These are phyloP conservation scores for Epinephelus fuscoguttatus DNA, from an alignment of 2,113 vertebrate species.

Conservation along the genomic window DNA sequence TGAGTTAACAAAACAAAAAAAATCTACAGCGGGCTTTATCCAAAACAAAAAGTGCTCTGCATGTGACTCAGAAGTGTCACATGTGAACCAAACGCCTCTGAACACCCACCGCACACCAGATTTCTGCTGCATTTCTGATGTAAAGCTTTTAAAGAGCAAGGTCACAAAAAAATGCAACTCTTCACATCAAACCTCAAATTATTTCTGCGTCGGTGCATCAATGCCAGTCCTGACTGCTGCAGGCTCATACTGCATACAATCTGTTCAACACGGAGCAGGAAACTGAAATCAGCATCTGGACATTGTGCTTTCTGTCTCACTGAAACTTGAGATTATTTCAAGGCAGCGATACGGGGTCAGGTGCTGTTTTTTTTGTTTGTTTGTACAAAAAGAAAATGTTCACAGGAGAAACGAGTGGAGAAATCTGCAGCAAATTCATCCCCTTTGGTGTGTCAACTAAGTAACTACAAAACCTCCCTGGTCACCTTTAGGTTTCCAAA, in stretches of 20 bases:
- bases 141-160: conserved; percentile 43
- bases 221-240: conserved; percentile 1
- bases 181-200: neutral
- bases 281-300: conserved; percentile 8
- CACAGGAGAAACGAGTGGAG: neutral
- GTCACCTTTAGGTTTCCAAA: conserved; percentile 1
- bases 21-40: conserved; percentile 81
- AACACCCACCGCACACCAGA: neutral
- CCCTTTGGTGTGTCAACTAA: conserved; percentile 70
- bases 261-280: neutral
- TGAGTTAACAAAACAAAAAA: conserved; percentile 56
- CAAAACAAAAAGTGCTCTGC: conserved; percentile 21
- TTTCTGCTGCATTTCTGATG: neutral
- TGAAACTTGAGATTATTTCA: neutral
- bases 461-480: conserved; percentile 43
- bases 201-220: neutral
- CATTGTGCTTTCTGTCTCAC: conserved; percentile 2
- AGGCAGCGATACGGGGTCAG: conserved; percentile 1
- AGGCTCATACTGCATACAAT: neutral
- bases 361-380: neutral
- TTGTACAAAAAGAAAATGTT: neutral
- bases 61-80: neutral
- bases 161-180: neutral
- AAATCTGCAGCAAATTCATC: conserved; percentile 25
- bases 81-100: neutral